Percentiles rank a stretch among this genome's conserved stretches.
These are phyloP conservation scores for Natrix natrix DNA, from an alignment of 2,797 vertebrate genomes.

Conservation along the genomic window DNA sequence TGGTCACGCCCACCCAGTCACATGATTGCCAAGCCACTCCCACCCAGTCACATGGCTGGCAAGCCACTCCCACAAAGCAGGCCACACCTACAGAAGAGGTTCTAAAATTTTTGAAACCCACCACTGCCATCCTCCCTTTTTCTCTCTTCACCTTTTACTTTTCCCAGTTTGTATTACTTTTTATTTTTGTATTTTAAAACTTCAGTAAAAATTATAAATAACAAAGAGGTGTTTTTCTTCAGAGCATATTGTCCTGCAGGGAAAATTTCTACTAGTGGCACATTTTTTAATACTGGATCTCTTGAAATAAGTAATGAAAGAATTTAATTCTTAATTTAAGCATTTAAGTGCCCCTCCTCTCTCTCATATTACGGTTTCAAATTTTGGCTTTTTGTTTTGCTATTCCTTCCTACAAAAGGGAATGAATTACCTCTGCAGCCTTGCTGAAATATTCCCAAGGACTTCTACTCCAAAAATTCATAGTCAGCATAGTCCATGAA, in stretches of 20 bases:
- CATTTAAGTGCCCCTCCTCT: not conserved
- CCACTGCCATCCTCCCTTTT: not conserved
- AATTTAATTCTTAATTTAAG: not conserved
- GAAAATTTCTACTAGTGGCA: not conserved
- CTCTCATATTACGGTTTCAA: not conserved
- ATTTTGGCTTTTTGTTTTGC: not conserved
- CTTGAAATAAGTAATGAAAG: not conserved
- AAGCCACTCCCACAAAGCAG: too few species aligned
- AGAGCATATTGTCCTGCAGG: not conserved
- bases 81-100: too few species aligned
- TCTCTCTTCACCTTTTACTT: not conserved
- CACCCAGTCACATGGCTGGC: too few species aligned
- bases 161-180: not conserved
- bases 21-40: too few species aligned
- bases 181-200: not conserved
- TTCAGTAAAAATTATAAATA: not conserved
- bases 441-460: not conserved
- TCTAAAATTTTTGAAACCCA: too few species aligned
- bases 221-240: not conserved
- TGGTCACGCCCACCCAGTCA: too few species aligned
- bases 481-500: not conserved
- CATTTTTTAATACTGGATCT: not conserved
- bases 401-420: not conserved
- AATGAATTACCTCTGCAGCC: not conserved
- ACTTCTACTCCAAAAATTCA: not conserved